phyloP scores from a whole-genome alignment of 2,888 invertebrate genomes.

The Gastracanthus pulcherrimus region DNA sequence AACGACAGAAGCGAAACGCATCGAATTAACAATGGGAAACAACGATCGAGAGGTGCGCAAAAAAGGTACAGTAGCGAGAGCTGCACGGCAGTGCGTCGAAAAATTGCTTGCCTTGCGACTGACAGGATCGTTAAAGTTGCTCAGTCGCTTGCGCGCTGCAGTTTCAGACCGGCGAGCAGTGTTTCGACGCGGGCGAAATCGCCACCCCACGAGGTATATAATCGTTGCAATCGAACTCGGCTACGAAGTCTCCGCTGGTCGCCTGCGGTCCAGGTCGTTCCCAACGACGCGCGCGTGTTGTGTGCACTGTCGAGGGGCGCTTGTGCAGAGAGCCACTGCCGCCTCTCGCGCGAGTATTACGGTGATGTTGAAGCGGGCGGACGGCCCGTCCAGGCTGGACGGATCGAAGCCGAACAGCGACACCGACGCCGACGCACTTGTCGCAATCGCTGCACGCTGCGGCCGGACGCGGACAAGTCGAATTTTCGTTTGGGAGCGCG shows the following conservation, averaged over 20 bases:
- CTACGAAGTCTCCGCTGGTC: slow-evolving; percentile 56
- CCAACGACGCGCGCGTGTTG: slow-evolving; percentile 63
- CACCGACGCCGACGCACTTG: slow-evolving; percentile 63
- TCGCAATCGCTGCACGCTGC: slow-evolving; percentile 49
- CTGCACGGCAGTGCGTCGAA: background rate
- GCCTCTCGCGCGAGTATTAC: slow-evolving; percentile 62
- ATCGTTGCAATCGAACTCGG: slow-evolving; percentile 65
- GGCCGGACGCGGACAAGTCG: background rate
- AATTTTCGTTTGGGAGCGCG: background rate
- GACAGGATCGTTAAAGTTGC: slow-evolving; percentile 63
- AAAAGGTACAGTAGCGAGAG: background rate
- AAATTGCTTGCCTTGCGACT: slow-evolving; percentile 60
- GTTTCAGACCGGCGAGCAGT: slow-evolving; percentile 53
- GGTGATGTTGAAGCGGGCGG: slow-evolving; percentile 56
- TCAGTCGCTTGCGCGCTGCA: slow-evolving; percentile 55
- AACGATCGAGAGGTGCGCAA: background rate
- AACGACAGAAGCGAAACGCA: background rate
- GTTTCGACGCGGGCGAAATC: background rate
- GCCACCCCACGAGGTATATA: slow-evolving; percentile 31
- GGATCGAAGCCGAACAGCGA: slow-evolving; percentile 64
- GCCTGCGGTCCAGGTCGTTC: slow-evolving; percentile 64
- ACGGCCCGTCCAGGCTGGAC: slow-evolving; percentile 43
- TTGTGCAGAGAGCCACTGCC: slow-evolving; percentile 9
- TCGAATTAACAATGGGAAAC: background rate
- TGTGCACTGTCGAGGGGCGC: slow-evolving; percentile 62